Conservation (phyloP, 2,113 vertebrate species). For the Oophaga pumilio region DNA sequence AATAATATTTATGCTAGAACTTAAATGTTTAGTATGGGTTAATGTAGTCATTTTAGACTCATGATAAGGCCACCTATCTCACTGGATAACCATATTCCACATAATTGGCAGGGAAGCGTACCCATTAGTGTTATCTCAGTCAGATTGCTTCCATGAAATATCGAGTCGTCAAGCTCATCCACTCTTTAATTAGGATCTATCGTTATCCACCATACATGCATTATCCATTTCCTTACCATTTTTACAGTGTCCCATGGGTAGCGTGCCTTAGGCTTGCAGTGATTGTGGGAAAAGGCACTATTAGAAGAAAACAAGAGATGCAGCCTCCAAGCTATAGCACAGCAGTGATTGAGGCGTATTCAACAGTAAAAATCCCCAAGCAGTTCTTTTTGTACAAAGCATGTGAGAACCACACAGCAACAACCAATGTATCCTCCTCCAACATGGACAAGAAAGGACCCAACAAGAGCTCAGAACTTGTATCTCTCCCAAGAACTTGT, state of each 20-base stretch:
- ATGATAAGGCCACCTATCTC: background rate
- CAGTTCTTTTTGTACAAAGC: conserved; percentile 16
- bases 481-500: conserved; percentile 23
- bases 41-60: background rate
- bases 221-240: conserved; percentile 43
- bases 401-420: background rate
- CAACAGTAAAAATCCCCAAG: background rate
- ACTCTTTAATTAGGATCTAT: background rate
- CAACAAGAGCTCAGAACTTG: background rate
- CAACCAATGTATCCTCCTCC: background rate
- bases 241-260: background rate
- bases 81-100: background rate
- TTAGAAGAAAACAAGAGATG: background rate
- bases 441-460: background rate
- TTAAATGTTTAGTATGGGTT: background rate
- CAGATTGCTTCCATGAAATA: background rate
- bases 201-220: background rate
- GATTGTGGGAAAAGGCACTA: background rate
- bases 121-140: background rate
- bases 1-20: background rate
- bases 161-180: background rate
- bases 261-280: background rate
- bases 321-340: background rate
- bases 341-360: background rate
- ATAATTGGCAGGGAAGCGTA: background rate